phyloP scores from a whole-genome alignment of 1,140 invertebrate genomes.

The Chymomyza costata region DNA sequence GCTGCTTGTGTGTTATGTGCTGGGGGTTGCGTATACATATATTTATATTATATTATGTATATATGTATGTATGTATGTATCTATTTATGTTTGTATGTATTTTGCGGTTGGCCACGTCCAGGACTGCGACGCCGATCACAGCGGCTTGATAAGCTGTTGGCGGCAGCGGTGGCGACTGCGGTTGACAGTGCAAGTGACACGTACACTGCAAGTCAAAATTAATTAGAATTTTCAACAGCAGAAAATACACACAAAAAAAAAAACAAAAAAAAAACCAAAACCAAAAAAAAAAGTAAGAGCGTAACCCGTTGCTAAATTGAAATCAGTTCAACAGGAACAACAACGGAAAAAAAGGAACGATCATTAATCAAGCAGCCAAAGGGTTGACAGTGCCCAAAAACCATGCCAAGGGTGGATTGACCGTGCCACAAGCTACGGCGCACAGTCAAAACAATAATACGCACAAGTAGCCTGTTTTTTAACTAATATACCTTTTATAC shows the following conservation, averaged over 20 bases:
- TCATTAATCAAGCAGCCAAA: slow-evolving; percentile 65
- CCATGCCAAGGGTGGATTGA: slow-evolving; percentile 35
- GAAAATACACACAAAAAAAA: too few relatives aligned
- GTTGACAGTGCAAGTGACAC: slow-evolving; percentile 63
- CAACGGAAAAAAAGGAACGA: slow-evolving; percentile 45
- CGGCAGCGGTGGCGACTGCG: slow-evolving; percentile 43
- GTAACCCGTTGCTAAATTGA: slow-evolving; percentile 48
- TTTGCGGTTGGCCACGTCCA: slow-evolving; percentile 62
- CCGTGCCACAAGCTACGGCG: slow-evolving; percentile 26
- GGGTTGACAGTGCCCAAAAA: slow-evolving; percentile 56
- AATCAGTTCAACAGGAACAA: slow-evolving; percentile 53
- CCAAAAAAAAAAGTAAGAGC: not conserved
- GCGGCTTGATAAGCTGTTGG: slow-evolving; percentile 57
- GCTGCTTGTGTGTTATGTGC: too few relatives aligned
- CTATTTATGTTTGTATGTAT: slow-evolving; percentile 7
- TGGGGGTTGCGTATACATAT: too few relatives aligned
- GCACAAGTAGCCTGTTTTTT: slow-evolving; percentile 2
- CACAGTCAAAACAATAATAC: not conserved
- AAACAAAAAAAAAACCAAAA: not conserved
- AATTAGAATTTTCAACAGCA: slow-evolving; percentile 65
- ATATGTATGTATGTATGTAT: not conserved
- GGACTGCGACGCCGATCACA: slow-evolving; percentile 67
- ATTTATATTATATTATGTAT: not conserved
- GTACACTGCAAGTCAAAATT: slow-evolving; percentile 64
- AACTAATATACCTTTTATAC: too few relatives aligned